Conservation (phyloP, 2,797 vertebrate genomes). For the Notamacropus eugenii region DNA sequence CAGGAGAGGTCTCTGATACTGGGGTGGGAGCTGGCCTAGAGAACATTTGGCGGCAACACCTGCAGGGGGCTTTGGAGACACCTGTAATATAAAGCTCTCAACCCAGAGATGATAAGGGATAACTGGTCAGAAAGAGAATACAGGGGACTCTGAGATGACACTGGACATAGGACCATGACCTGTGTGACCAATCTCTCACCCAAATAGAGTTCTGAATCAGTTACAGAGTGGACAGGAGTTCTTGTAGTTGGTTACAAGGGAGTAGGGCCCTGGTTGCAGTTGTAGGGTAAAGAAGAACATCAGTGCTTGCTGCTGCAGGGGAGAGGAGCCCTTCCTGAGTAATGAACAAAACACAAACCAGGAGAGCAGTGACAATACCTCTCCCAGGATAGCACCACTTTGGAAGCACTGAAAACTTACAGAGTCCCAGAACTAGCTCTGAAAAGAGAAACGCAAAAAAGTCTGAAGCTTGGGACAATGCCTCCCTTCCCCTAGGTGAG, state of each 20-base stretch:
- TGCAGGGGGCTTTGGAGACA: too few relatives aligned
- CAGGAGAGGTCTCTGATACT: background rate
- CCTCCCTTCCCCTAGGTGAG: rapidly evolving
- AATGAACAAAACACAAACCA: too few relatives aligned
- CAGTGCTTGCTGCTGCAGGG: background rate
- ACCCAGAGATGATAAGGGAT: background rate
- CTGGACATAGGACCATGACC: background rate
- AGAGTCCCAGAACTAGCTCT: background rate
- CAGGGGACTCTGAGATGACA: background rate
- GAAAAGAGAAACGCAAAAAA: background rate
- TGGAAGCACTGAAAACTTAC: too few relatives aligned
- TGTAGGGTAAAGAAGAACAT: background rate
- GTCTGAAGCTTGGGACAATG: background rate
- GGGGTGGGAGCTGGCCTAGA: too few relatives aligned
- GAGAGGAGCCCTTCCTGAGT: too few relatives aligned
- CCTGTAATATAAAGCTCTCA: too few relatives aligned
- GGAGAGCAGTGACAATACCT: too few relatives aligned
- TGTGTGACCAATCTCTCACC: background rate
- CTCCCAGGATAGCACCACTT: too few relatives aligned
- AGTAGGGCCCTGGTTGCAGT: background rate
- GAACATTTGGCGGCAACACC: too few relatives aligned
- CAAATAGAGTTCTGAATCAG: background rate
- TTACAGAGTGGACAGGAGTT: background rate
- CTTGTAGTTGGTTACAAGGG: background rate
- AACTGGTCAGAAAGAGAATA: background rate